phyloP scores from a whole-genome alignment of 2,888 invertebrate species.

The Tachina grossa region DNA sequence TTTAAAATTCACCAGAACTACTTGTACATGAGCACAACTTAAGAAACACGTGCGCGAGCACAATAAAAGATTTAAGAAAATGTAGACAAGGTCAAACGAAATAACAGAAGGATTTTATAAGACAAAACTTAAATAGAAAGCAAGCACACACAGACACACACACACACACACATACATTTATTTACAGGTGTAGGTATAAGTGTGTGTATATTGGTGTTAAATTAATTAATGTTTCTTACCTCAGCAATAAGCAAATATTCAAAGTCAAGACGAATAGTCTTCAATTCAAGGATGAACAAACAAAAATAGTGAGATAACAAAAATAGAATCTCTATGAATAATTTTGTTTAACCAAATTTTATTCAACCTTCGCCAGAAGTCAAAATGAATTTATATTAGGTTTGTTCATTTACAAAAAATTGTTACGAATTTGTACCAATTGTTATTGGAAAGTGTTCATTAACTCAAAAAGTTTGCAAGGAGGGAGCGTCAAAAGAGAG shows the following conservation, averaged over 20 bases:
- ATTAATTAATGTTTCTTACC: neutral
- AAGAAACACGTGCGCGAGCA: neutral
- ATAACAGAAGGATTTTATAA: conserved; percentile 16
- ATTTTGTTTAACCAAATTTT: too few relatives aligned
- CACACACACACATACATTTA: too few relatives aligned
- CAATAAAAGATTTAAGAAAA: neutral
- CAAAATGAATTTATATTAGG: too few relatives aligned
- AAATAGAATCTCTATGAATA: too few relatives aligned
- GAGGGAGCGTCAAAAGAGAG: too few relatives aligned
- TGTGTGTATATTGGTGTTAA: neutral
- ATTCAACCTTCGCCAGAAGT: too few relatives aligned
- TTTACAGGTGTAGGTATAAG: neutral
- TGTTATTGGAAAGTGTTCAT: too few relatives aligned
- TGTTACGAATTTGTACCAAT: too few relatives aligned
- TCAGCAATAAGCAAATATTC: neutral
- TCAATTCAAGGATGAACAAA: conserved; percentile 34
- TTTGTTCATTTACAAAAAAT: too few relatives aligned
- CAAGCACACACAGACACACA: neutral
- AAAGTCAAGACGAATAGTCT: conserved; percentile 16
- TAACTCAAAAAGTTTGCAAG: too few relatives aligned
- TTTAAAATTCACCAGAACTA: neutral
- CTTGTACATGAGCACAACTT: neutral
- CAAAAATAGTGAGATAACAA: neutral
- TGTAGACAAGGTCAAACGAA: conserved; percentile 16
- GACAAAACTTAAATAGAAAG: conserved; percentile 19